Evolutionary conservation across 2,797 vertebrate species (phyloP).

Genomic region (Mus minutoides): DNA sequence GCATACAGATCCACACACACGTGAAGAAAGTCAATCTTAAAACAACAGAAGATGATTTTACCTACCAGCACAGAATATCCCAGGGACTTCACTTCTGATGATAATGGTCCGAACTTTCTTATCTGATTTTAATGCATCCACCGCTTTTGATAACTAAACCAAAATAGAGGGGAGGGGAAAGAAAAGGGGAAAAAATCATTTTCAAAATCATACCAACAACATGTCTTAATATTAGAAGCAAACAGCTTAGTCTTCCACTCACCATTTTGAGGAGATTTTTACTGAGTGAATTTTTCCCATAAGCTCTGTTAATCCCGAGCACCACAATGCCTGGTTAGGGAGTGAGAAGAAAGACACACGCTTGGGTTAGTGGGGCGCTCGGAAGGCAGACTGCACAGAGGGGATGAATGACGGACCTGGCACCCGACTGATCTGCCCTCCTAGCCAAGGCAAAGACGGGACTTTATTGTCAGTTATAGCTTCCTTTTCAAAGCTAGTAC

Average conservation of each 20-base stretch:
- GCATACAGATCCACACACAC: background rate
- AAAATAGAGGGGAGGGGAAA: constrained; percentile 72
- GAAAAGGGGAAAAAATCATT: constrained; percentile 63
- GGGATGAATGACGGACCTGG: background rate
- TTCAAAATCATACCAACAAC: constrained; percentile 69
- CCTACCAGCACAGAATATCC: constrained; percentile 98
- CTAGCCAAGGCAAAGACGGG: background rate
- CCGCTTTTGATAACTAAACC: constrained; percentile 92
- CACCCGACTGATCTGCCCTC: background rate
- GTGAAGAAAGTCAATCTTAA: background rate
- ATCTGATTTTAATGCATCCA: constrained; percentile 95
- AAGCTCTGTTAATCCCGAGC: constrained; percentile 95
- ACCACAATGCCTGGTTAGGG: constrained; percentile 94
- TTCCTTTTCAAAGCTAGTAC: background rate
- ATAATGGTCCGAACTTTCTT: constrained; percentile 96
- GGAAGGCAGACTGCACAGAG: background rate
- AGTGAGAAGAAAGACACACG: constrained; percentile 68
- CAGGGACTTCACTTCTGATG: constrained; percentile 95
- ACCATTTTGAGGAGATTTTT: constrained; percentile 96
- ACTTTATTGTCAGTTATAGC: background rate
- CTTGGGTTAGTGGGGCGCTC: constrained; percentile 49
- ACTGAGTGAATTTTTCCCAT: constrained; percentile 97
- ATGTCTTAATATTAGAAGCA: constrained; percentile 65
- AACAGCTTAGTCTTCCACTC: constrained; percentile 83
- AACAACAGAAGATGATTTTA: constrained; percentile 70